phyloP scores from a whole-genome alignment of 2,888 invertebrate genomes.

The Dynastes grantii region DNA sequence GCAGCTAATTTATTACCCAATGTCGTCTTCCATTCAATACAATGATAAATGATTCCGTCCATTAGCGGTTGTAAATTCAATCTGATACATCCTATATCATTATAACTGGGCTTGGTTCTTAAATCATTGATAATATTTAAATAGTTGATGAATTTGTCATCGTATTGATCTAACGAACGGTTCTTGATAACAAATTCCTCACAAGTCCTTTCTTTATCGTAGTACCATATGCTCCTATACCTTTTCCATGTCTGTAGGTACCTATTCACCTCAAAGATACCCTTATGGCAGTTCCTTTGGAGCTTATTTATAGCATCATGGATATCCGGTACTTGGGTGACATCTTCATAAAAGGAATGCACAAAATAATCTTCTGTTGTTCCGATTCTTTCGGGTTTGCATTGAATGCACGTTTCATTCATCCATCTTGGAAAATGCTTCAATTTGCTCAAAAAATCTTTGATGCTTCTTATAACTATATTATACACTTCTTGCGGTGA shows the following conservation, averaged over 20 bases:
- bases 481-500: constrained; percentile 85
- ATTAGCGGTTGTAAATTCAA: constrained; percentile 84
- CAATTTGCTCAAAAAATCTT: constrained; percentile 84
- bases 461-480: constrained; percentile 81
- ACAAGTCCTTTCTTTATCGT: constrained; percentile 82
- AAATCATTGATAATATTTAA: constrained; percentile 78
- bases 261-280: constrained; percentile 78
- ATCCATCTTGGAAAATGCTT: constrained; percentile 90
- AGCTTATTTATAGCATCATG: constrained; percentile 78
- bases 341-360: constrained; percentile 87
- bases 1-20: constrained; percentile 81
- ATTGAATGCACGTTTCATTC: constrained; percentile 84
- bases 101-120: constrained; percentile 72
- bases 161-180: constrained; percentile 79
- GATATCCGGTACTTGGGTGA: constrained; percentile 81
- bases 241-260: constrained; percentile 81
- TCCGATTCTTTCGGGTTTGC: constrained; percentile 76
- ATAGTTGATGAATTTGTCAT: constrained; percentile 90
- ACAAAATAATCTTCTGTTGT: constrained; percentile 75
- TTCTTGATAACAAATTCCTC: constrained; percentile 83
- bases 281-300: constrained; percentile 78
- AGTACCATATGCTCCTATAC: constrained; percentile 84
- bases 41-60: constrained; percentile 80
- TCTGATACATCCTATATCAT: constrained; percentile 80
- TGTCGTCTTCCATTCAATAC: constrained; percentile 84